Conservation (phyloP, 2,888 invertebrate species). For the Panzeria rudis region DNA sequence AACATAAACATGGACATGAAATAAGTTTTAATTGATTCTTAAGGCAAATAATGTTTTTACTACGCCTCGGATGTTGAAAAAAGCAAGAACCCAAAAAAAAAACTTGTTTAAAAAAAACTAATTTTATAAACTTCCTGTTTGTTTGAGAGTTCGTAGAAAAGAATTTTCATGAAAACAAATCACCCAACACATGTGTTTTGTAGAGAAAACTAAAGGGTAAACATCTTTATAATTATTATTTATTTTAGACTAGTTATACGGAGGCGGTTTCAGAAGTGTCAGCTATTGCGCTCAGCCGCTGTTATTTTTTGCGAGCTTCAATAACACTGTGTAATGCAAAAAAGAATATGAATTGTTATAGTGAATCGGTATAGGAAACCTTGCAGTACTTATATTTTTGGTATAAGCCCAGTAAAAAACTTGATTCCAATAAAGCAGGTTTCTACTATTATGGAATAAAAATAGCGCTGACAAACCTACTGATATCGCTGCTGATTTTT, state of each 20-base stretch:
- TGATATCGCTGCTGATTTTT: too few relatives aligned
- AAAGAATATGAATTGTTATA: too few relatives aligned
- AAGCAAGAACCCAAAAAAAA: not conserved
- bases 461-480: too few relatives aligned
- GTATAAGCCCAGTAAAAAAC: too few relatives aligned
- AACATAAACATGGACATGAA: conserved; percentile 51
- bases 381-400: too few relatives aligned
- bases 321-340: too few relatives aligned
- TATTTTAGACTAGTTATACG: not conserved
- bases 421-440: too few relatives aligned
- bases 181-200: not conserved
- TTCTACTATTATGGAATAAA: too few relatives aligned
- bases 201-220: not conserved
- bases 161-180: conserved; percentile 1
- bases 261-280: not conserved
- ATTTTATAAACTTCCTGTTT: conserved; percentile 45
- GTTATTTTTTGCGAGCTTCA: too few relatives aligned
- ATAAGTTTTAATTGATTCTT: conserved; percentile 52
- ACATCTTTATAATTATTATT: not conserved
- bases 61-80: not conserved
- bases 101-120: not conserved
- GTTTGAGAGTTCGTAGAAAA: conserved; percentile 20
- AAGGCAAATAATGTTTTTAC: conserved; percentile 25
- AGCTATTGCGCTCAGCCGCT: too few relatives aligned
- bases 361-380: too few relatives aligned